These are phyloP conservation scores for Cottoperca gobio DNA, from an alignment of 2,797 vertebrate species.

Conservation along the genomic window DNA sequence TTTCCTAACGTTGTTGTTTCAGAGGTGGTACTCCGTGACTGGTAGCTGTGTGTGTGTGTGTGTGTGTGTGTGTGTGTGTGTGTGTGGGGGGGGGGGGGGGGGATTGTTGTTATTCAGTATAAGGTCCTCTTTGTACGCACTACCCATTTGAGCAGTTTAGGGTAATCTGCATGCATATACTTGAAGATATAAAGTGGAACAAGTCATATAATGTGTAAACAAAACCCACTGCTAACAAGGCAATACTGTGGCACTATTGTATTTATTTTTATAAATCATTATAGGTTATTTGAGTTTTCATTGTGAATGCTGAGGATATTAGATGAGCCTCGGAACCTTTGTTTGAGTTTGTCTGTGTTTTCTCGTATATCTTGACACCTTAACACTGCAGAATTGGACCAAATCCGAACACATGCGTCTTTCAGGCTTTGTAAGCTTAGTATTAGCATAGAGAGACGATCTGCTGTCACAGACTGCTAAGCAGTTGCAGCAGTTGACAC, in stretches of 20 bases:
- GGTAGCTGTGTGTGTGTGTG: background rate
- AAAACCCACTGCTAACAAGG: slow-evolving; percentile 5
- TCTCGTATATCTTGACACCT: background rate
- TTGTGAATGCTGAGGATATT: background rate
- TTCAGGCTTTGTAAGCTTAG: slow-evolving; percentile 14
- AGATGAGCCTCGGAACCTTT: background rate
- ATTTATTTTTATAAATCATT: background rate
- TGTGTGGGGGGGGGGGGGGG: no score
- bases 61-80: no score
- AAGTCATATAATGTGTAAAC: background rate
- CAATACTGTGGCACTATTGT: background rate
- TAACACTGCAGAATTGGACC: slow-evolving; percentile 8
- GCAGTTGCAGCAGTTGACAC: slow-evolving; percentile 49
- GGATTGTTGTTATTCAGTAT: background rate
- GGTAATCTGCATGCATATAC: slow-evolving; percentile 8
- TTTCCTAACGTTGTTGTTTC: slow-evolving; percentile 16
- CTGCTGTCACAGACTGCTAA: slow-evolving; percentile 53
- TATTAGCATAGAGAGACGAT: slow-evolving; percentile 27
- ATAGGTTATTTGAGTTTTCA: background rate
- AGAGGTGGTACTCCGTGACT: background rate
- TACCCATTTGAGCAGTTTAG: slow-evolving; percentile 11
- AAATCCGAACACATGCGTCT: slow-evolving; percentile 18
- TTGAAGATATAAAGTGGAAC: background rate
- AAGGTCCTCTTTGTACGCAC: background rate
- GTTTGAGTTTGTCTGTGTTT: background rate